These are phyloP conservation scores for Camptogramma bilineatum DNA, from an alignment of 2,888 invertebrate genomes.

Conservation along the genomic window DNA sequence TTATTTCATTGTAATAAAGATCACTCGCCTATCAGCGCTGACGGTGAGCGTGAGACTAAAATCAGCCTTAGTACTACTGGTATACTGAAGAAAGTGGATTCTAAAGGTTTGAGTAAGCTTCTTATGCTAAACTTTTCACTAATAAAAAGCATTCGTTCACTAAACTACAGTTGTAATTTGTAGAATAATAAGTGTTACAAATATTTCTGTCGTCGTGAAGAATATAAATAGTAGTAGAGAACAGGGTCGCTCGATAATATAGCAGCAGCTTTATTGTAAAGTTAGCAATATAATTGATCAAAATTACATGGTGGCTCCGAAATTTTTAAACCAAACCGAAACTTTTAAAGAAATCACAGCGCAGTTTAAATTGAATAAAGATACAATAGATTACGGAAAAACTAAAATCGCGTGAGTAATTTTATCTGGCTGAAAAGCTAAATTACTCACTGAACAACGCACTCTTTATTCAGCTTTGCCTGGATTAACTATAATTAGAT, in stretches of 20 bases:
- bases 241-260: not conserved
- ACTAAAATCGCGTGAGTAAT: not conserved
- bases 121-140: too few relatives aligned
- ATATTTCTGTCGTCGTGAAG: not conserved
- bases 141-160: too few relatives aligned
- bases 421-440: not conserved
- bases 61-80: too few relatives aligned
- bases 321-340: not conserved
- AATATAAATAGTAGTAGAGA: not conserved
- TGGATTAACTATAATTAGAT: conserved; percentile 19
- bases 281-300: not conserved
- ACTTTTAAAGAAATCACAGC: not conserved
- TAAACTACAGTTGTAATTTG: not conserved
- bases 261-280: not conserved
- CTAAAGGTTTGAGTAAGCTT: too few relatives aligned
- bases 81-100: too few relatives aligned
- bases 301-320: not conserved
- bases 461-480: not conserved
- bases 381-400: not conserved
- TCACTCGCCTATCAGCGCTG: too few relatives aligned
- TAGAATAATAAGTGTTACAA: not conserved
- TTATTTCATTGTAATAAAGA: too few relatives aligned
- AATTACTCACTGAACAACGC: conserved; percentile 4
- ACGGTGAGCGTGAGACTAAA: too few relatives aligned
- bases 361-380: not conserved